phyloP scores from a whole-genome alignment of 2,113 vertebrate species.

The Butorides virescens region DNA sequence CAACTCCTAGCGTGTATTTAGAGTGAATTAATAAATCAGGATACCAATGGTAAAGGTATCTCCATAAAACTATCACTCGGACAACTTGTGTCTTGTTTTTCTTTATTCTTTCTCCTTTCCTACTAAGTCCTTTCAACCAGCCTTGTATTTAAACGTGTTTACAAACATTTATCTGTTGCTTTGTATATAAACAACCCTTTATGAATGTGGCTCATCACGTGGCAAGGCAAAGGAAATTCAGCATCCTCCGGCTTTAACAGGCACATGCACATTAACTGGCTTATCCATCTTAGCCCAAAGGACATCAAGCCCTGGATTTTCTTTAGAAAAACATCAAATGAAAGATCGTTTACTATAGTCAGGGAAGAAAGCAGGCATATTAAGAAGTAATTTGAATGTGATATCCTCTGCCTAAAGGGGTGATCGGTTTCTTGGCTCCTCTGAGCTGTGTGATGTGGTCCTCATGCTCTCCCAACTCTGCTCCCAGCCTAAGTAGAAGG shows the following conservation, averaged over 20 bases:
- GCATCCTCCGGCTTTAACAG: neutral
- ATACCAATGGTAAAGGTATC: neutral
- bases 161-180: neutral
- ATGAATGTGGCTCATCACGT: neutral
- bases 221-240: neutral
- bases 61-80: neutral
- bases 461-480: neutral
- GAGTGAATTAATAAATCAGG: neutral
- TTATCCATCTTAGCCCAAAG: neutral
- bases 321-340: neutral
- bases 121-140: neutral
- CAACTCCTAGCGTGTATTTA: neutral
- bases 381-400: neutral
- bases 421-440: neutral
- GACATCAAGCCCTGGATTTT: neutral
- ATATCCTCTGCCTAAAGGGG: neutral
- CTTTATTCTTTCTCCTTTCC: neutral
- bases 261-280: neutral
- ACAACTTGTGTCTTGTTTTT: neutral
- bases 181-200: neutral
- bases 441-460: neutral
- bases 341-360: neutral
- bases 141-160: neutral
- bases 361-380: neutral
- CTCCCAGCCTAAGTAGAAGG: neutral